Conservation (phyloP, 2,888 invertebrate species). For the Caenorhabditis angaria region DNA sequence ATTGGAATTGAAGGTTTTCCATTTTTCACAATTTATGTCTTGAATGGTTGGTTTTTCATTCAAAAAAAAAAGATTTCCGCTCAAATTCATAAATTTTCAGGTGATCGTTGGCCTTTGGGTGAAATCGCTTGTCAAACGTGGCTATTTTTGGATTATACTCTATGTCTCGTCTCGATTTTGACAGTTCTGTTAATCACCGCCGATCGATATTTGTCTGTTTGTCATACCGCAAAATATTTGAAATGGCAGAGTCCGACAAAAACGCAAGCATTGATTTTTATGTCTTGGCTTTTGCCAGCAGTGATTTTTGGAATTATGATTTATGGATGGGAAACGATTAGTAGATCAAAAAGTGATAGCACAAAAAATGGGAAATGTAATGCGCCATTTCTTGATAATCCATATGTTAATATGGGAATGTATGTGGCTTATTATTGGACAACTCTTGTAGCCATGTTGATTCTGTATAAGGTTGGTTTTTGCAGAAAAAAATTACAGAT, state of each 20-base stretch:
- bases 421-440: conserved; percentile 72
- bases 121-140: conserved; percentile 70
- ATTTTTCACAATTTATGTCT: conserved; percentile 70
- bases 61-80: background rate
- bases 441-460: conserved; percentile 71
- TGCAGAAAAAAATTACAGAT: background rate
- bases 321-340: conserved; percentile 70
- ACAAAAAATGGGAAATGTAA: conserved; percentile 51
- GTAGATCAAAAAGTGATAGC: conserved; percentile 35
- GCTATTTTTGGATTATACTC: conserved; percentile 72
- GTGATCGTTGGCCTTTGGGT: conserved; percentile 69
- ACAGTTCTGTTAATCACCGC: conserved; percentile 71
- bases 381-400: conserved; percentile 71
- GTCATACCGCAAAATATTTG: conserved; percentile 71
- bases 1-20: conserved; percentile 72
- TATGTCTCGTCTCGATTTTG: conserved; percentile 72
- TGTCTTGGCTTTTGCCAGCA: conserved; percentile 70
- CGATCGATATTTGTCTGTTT: conserved; percentile 68
- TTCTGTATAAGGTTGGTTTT: conserved; percentile 68
- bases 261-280: conserved; percentile 73
- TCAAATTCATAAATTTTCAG: conserved; percentile 33
- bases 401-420: conserved; percentile 72
- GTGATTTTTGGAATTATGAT: conserved; percentile 72
- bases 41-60: conserved; percentile 58
- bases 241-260: conserved; percentile 80